These are phyloP conservation scores for Anseranas semipalmata DNA, from an alignment of 2,113 vertebrate species.

Conservation along the genomic window DNA sequence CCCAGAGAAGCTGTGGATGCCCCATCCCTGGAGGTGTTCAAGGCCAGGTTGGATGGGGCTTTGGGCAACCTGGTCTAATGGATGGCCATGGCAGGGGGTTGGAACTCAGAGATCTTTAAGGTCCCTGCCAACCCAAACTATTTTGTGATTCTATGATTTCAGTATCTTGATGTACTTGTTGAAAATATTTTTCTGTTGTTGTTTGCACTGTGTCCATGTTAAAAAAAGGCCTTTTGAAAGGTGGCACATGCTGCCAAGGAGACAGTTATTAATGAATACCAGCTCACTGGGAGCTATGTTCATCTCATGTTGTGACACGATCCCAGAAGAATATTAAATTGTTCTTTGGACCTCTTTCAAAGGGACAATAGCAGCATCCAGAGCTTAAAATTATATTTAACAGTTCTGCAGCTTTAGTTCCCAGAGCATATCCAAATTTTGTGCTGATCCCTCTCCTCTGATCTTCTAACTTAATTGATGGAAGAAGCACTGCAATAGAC, in stretches of 20 bases:
- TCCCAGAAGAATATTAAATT: neutral
- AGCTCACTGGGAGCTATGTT: neutral
- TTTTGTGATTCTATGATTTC: too few relatives aligned
- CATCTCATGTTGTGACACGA: neutral
- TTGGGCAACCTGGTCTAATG: too few relatives aligned
- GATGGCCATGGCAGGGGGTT: neutral
- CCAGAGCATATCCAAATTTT: neutral
- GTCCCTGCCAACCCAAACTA: neutral
- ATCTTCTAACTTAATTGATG: neutral
- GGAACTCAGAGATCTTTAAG: neutral
- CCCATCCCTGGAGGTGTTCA: neutral
- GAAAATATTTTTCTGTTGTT: neutral
- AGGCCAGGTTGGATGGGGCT: neutral
- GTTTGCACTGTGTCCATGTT: neutral
- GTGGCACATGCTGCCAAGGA: neutral
- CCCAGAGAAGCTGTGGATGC: neutral
- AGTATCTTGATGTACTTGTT: neutral
- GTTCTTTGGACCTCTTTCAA: neutral
- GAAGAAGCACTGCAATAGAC: neutral
- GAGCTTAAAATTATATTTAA: conserved; percentile 20
- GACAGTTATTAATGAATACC: neutral
- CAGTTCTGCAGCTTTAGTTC: neutral
- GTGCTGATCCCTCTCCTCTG: neutral
- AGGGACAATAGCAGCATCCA: neutral
- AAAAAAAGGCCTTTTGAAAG: neutral